These are phyloP conservation scores for Temnopleurus reevesii DNA, from an alignment of 53 echinoderm and acorn worm genomes.

Conservation along the genomic window DNA sequence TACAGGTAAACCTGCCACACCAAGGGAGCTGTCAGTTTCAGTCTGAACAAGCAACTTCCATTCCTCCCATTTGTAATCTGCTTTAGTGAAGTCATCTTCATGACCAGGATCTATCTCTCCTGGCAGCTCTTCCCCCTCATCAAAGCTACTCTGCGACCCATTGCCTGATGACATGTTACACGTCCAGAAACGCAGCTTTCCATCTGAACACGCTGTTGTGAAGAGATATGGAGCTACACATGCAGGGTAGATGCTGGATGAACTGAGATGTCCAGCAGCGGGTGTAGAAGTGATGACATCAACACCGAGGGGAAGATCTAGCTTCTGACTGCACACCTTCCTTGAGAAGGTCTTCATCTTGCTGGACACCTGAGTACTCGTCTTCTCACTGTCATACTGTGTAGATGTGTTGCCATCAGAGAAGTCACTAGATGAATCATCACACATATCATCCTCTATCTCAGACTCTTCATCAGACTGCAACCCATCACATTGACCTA, in stretches of 20 bases:
- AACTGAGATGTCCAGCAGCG: slow-evolving; percentile 98
- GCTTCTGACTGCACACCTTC: slow-evolving; percentile 90
- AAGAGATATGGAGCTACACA: slow-evolving; percentile 83
- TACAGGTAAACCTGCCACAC: slow-evolving; percentile 79
- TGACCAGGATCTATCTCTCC: slow-evolving; percentile 51
- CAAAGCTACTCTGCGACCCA: slow-evolving; percentile 38
- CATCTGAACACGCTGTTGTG: slow-evolving; percentile 93
- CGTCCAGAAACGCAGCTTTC: slow-evolving; percentile 95
- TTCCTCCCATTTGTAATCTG: slow-evolving; percentile 85
- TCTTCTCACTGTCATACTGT: slow-evolving; percentile 63
- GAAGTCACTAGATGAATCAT: slow-evolving; percentile 85
- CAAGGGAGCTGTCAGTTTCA: slow-evolving; percentile 71
- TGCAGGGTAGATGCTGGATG: slow-evolving; percentile 91
- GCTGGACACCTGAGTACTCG: slow-evolving; percentile 67
- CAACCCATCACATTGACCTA: slow-evolving; percentile 62
- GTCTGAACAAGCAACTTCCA: slow-evolving; percentile 88
- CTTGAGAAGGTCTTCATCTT: slow-evolving; percentile 83
- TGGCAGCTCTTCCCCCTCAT: slow-evolving; percentile 56
- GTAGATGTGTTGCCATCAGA: slow-evolving; percentile 68
- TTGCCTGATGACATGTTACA: slow-evolving; percentile 63
- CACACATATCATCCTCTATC: slow-evolving; percentile 65
- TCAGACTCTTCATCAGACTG: slow-evolving; percentile 61
- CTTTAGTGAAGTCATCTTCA: slow-evolving; percentile 70
- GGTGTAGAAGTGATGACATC: slow-evolving; percentile 87
- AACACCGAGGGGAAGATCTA: slow-evolving; percentile 80